Evolutionary conservation across 2,888 invertebrate genomes (phyloP), one percentile per base, ranked within the genome.

Genomic region (Eupithecia vulgata): DNA sequence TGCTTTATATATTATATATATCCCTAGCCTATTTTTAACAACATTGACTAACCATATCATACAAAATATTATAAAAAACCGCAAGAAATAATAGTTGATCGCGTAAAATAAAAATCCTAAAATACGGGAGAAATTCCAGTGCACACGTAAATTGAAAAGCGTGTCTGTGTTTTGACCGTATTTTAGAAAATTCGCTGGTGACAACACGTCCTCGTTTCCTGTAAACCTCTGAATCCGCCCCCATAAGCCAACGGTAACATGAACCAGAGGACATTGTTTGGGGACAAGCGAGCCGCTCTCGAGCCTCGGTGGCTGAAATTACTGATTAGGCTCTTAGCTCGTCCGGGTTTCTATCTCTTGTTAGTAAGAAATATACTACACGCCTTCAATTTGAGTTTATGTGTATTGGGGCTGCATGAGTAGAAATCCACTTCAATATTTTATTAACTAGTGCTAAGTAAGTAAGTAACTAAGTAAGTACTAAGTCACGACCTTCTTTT

Each of bases 241-340:
- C 62, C 13, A 21, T 64, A n/a, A 64, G 61, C 35, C 10, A 35
- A 64, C 62, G 35, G 21, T n/a, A 37, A 17, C 34, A 17, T 10
- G 34, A n/a, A 21, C 52, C 57, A 13, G 21, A 37, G 62, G 62
- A 64, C 62, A n/a, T n/a, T 64, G 62, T 64, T 64, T 64, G 62
- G 12, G 57, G 57, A 57, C 57, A 25, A 5, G 57, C 57, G 57
- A 57, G 12, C 57, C 12, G 21, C 57, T 52, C 52, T 62, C n/a
- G 35, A 62, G 15, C 34, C 61, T 61, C 35, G 30, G 34, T 2
- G 37, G n/a, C 62, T 64, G 62, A 35, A 64, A 64, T 35, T 35
- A n/a, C 62, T 64, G 62, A 37, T 64, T 35, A 62, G 35, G 8
- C 62, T 37, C 21, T 37, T 57, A 57, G 57, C 57, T 25, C 12